Evolutionary conservation across 2,888 invertebrate genomes (phyloP).

Genomic region (Pedicia rivosa): DNA sequence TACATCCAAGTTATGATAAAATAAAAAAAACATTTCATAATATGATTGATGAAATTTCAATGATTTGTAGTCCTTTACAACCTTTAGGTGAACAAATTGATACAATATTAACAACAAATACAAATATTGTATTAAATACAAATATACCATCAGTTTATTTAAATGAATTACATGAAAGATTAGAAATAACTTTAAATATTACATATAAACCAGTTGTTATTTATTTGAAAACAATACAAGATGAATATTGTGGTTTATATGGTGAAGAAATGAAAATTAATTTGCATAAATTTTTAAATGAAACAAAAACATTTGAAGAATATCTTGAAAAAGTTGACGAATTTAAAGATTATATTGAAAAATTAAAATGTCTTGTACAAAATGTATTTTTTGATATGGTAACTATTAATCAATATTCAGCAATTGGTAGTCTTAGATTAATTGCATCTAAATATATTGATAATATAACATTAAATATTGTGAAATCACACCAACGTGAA

Average conservation of each 20-base stretch:
- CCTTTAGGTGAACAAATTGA: constrained; percentile 34
- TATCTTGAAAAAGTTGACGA: constrained; percentile 43
- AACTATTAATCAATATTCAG: constrained; percentile 42
- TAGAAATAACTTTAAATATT: constrained; percentile 34
- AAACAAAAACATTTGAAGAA: constrained; percentile 38
- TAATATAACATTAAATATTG: constrained; percentile 44
- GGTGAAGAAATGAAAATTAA: constrained; percentile 33
- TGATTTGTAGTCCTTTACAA: constrained; percentile 40
- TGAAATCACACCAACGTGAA: constrained; percentile 44
- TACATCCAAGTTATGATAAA: constrained; percentile 40
- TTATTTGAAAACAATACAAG: constrained; percentile 37
- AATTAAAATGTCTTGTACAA: constrained; percentile 42
- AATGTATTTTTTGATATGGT: constrained; percentile 53
- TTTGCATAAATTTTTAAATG: constrained; percentile 32
- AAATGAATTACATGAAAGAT: constrained; percentile 33
- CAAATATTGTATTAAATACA: constrained; percentile 37
- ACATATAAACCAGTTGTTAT: constrained; percentile 39
- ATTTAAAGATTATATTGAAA: constrained; percentile 41
- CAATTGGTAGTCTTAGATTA: constrained; percentile 41
- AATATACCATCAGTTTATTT: constrained; percentile 39
- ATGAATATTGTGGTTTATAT: constrained; percentile 40
- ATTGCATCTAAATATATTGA: constrained; percentile 41
- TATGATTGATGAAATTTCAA: constrained; percentile 39
- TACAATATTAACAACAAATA: constrained; percentile 29
- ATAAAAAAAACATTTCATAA: constrained; percentile 40